Evolutionary conservation across 1,140 invertebrate species (phyloP).

Genomic region (Sesamia nonagrioides): DNA sequence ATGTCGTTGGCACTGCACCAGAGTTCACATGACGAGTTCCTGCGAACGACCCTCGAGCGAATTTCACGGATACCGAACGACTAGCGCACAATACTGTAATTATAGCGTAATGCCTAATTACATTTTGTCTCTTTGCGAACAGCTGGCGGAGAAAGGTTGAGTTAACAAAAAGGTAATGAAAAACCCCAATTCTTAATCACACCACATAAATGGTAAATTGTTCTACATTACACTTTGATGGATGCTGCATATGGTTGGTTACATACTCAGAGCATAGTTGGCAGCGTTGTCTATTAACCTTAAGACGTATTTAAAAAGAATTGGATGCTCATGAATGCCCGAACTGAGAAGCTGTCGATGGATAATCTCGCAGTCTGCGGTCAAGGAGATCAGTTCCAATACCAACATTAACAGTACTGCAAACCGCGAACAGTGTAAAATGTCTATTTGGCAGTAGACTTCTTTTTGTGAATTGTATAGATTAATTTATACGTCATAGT

Average conservation of each 20-base stretch:
- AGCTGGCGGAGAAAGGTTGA: background rate
- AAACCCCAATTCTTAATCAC: background rate
- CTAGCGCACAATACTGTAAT: background rate
- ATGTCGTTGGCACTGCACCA: conserved; percentile 78
- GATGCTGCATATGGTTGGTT: background rate
- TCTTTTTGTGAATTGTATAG: conserved; percentile 34
- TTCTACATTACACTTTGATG: background rate
- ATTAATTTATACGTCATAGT: background rate
- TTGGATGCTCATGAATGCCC: background rate
- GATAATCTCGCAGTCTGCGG: conserved; percentile 11
- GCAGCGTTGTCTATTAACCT: background rate
- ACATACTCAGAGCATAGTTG: background rate
- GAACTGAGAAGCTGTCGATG: background rate
- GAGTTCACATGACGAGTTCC: conserved; percentile 60
- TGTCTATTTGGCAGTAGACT: conserved; percentile 11
- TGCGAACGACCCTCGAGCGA: conserved; percentile 37
- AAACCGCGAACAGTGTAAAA: conserved; percentile 26
- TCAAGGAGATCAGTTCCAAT: conserved; percentile 6
- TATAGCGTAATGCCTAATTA: conserved; percentile 5
- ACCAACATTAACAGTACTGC: conserved; percentile 6
- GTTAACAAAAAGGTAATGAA: background rate
- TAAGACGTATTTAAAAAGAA: conserved; percentile 5
- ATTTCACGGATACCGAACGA: conserved; percentile 41
- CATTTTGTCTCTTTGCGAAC: background rate
- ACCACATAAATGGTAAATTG: background rate